Evolutionary conservation across 2,113 vertebrate genomes (phyloP).

Genomic region (Ochotona curzoniae): DNA sequence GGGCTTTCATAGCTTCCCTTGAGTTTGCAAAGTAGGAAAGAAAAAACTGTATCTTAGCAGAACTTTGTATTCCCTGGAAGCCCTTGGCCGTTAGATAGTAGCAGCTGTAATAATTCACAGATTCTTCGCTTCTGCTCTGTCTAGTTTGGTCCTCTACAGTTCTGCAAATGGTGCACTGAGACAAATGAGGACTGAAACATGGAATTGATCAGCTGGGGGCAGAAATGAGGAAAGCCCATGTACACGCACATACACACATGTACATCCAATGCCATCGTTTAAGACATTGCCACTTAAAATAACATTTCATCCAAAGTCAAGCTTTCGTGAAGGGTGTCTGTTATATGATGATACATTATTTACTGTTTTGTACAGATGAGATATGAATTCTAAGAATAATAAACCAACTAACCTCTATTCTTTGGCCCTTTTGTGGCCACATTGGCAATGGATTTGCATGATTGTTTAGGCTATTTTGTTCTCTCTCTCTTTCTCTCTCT

Average conservation of each 20-base stretch:
- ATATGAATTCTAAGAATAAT: constrained; percentile 20
- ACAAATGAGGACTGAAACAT: neutral
- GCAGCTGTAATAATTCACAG: neutral
- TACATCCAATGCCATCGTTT: neutral
- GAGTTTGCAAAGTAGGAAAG: neutral
- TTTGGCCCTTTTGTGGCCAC: constrained; percentile 34
- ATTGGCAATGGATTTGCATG: constrained; percentile 26
- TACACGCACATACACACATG: neutral
- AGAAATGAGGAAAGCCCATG: neutral
- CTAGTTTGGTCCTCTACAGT: neutral
- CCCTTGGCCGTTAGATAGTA: neutral
- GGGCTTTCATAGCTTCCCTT: constrained; percentile 18
- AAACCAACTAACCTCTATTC: constrained; percentile 10
- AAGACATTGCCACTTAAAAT: constrained; percentile 8
- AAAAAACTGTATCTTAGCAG: neutral
- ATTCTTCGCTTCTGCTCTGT: neutral
- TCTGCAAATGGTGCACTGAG: neutral
- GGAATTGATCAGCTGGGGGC: neutral
- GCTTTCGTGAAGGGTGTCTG: constrained; percentile 1
- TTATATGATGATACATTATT: neutral
- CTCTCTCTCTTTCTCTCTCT: neutral
- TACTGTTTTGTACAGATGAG: neutral
- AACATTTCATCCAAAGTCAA: constrained; percentile 24
- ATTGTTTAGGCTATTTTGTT: constrained; percentile 30
- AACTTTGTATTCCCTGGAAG: neutral